These are phyloP conservation scores for Cylindroiulus punctatus DNA, from an alignment of 2,888 invertebrate species.

Conservation along the genomic window DNA sequence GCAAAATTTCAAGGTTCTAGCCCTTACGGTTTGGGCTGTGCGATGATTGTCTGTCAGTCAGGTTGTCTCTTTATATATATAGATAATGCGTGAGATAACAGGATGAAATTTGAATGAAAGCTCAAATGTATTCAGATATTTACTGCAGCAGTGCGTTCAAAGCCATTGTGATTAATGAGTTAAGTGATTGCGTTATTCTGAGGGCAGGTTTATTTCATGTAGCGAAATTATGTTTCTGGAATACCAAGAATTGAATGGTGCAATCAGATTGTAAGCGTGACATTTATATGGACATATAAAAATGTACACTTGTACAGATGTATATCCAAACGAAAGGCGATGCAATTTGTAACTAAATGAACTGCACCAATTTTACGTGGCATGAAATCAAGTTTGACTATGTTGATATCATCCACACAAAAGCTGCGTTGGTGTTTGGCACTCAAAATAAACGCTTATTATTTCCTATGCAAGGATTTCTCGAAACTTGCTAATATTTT, in stretches of 20 bases:
- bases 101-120: constrained; percentile 16
- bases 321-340: not conserved
- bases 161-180: constrained; percentile 7
- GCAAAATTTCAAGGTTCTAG: too few relatives aligned
- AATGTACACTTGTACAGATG: not conserved
- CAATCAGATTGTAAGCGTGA: not conserved
- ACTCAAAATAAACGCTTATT: not conserved
- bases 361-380: not conserved
- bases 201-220: not conserved
- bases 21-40: too few relatives aligned
- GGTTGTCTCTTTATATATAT: too few relatives aligned
- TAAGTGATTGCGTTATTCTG: not conserved
- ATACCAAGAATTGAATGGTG: not conserved
- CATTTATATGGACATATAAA: not conserved
- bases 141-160: not conserved
- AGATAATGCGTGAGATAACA: not conserved
- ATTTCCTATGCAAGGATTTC: not conserved
- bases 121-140: not conserved
- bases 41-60: too few relatives aligned
- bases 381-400: not conserved
- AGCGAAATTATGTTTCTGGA: not conserved
- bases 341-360: not conserved
- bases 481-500: not conserved
- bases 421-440: too few relatives aligned
- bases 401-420: not conserved